phyloP scores from a whole-genome alignment of 2,113 vertebrate species.

The Ophthalmolycus amberensis region DNA sequence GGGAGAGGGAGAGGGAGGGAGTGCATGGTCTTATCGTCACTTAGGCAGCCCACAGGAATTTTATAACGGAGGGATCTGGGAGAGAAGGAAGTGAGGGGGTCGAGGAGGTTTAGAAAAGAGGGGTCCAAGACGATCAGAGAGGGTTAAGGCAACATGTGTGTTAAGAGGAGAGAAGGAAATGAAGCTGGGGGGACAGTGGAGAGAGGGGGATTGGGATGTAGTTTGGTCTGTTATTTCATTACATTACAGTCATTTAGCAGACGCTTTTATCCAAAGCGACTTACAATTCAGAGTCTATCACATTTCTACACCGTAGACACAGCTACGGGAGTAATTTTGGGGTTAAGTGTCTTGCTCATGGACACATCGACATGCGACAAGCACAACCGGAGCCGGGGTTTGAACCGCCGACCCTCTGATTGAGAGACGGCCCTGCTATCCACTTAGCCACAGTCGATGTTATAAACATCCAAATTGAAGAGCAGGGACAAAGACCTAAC shows the following conservation, averaged over 20 bases:
- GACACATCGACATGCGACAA: too few species aligned
- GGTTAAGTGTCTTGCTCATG: too few species aligned
- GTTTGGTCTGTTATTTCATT: background rate
- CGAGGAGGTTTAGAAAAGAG: conserved; percentile 13
- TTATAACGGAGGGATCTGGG: conserved; percentile 25
- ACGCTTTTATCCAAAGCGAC: too few species aligned
- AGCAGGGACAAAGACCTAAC: background rate
- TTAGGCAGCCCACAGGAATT: conserved; percentile 49
- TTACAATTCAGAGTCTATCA: too few species aligned
- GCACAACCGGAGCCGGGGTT: too few species aligned
- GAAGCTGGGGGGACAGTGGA: background rate
- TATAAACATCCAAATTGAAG: conserved; percentile 10
- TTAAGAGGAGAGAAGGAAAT: conserved; percentile 14
- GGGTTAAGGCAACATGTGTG: conserved; percentile 1
- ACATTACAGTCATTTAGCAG: too few species aligned
- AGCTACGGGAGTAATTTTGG: too few species aligned
- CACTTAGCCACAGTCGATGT: background rate
- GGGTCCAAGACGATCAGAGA: background rate
- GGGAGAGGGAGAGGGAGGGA: background rate
- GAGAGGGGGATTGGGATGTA: background rate
- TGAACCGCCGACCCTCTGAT: too few species aligned
- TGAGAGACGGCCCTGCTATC: too few species aligned
- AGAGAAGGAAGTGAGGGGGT: conserved; percentile 3
- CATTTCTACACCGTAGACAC: too few species aligned
- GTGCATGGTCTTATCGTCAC: conserved; percentile 45